phyloP scores from a whole-genome alignment of 2,888 invertebrate genomes.

The Lasioglossum leucozonium region DNA sequence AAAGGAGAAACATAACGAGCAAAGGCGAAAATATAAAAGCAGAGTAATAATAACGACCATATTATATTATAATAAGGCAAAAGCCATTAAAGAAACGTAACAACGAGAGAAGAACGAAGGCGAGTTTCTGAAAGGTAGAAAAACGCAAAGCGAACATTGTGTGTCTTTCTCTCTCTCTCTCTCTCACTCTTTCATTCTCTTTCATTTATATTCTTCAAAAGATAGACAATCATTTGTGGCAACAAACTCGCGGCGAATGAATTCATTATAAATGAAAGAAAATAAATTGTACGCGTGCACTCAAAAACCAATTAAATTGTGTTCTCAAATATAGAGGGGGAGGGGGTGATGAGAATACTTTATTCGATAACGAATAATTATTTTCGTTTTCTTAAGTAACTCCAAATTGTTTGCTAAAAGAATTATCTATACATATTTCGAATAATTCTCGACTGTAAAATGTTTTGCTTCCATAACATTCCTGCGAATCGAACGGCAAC shows the following conservation, averaged over 20 bases:
- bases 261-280: neutral
- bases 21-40: neutral
- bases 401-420: neutral
- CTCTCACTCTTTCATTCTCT: neutral
- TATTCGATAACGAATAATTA: neutral
- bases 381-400: neutral
- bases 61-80: slow-evolving; percentile 9
- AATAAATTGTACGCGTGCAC: neutral
- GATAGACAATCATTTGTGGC: slow-evolving; percentile 1
- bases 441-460: neutral
- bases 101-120: slow-evolving; percentile 2
- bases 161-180: neutral
- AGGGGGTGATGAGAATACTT: neutral
- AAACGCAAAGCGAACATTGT: neutral
- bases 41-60: slow-evolving; percentile 3
- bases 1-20: slow-evolving; percentile 3
- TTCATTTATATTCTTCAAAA: neutral
- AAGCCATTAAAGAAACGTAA: slow-evolving; percentile 1
- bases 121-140: neutral
- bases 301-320: neutral
- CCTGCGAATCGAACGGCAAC: neutral
- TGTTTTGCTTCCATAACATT: neutral
- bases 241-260: neutral
- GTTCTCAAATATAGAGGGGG: neutral
- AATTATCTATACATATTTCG: neutral